A percentile compares a stretch with the other conserved stretches of the same genome.
Conservation (phyloP, 2,113 vertebrate genomes). For the Perca fluviatilis region DNA sequence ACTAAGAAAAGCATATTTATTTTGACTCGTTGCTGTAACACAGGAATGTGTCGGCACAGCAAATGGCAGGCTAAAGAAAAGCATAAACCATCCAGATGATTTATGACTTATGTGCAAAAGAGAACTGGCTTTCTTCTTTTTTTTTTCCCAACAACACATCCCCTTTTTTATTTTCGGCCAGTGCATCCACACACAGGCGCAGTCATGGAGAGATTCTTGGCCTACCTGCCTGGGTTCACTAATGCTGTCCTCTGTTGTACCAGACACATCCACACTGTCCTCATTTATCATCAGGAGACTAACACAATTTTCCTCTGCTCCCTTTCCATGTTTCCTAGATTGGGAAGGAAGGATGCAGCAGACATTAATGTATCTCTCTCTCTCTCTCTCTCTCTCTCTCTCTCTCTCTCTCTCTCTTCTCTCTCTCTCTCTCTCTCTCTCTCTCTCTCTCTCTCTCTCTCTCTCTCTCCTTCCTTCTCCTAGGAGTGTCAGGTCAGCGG, state of each 20-base stretch:
- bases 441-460: constrained; percentile 30
- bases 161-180: neutral
- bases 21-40: constrained; percentile 73
- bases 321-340: constrained; percentile 14
- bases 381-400: constrained; percentile 35
- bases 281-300: constrained; percentile 70
- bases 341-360: constrained; percentile 10
- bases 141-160: neutral
- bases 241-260: constrained; percentile 68
- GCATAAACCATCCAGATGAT: constrained; percentile 73
- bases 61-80: constrained; percentile 77
- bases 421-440: constrained; percentile 43
- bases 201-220: constrained; percentile 61
- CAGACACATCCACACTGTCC: constrained; percentile 63
- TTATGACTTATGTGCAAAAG: constrained; percentile 68
- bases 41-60: constrained; percentile 75
- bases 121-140: constrained; percentile 49
- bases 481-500: constrained; percentile 77
- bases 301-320: constrained; percentile 39
- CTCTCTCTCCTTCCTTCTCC: constrained; percentile 45
- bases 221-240: constrained; percentile 74
- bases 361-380: constrained; percentile 43
- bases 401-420: constrained; percentile 36
- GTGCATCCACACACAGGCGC: constrained; percentile 33
- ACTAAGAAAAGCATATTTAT: constrained; percentile 76